phyloP scores from a whole-genome alignment of 2,113 vertebrate genomes.

The Hypomesus transpacificus region DNA sequence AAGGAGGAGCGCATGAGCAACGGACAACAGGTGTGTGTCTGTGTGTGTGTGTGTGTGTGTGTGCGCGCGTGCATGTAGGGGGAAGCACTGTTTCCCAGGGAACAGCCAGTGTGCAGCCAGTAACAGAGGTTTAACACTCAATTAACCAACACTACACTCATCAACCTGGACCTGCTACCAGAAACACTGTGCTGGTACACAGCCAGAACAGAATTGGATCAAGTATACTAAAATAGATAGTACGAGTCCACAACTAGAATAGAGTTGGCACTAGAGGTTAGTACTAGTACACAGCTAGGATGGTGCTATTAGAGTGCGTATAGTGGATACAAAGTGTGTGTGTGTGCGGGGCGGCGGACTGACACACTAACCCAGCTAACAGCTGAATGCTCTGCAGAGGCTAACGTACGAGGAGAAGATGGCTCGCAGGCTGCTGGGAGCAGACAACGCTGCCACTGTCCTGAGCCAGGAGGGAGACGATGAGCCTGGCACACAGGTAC shows the following conservation, averaged over 20 bases:
- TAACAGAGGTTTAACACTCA: conserved; percentile 33
- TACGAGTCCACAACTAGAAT: too few species aligned
- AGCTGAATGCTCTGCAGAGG: conserved; percentile 79
- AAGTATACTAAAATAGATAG: too few species aligned
- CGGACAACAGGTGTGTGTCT: conserved; percentile 75
- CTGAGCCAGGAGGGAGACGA: conserved; percentile 90
- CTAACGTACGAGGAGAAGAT: conserved; percentile 99
- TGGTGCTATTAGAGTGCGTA: conserved; percentile 6
- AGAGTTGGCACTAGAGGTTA: not conserved
- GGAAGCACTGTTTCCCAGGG: not conserved
- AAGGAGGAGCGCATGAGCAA: conserved; percentile 96
- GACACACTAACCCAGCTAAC: conserved; percentile 67
- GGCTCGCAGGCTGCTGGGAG: conserved; percentile 93
- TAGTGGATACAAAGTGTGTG: conserved; percentile 23
- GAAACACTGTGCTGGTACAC: not conserved
- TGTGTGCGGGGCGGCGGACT: conserved; percentile 40
- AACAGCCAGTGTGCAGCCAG: conserved; percentile 26
- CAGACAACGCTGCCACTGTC: conserved; percentile 91
- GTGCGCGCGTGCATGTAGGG: not conserved
- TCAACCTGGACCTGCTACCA: not conserved
- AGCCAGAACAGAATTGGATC: too few species aligned
- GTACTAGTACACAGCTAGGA: conserved; percentile 9
- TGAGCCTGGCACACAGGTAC: conserved; percentile 82
- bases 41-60: conserved; percentile 18
- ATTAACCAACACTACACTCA: conserved; percentile 45